Evolutionary conservation across 2,797 vertebrate species (phyloP).

Genomic region (Ambastaia sidthimunki): DNA sequence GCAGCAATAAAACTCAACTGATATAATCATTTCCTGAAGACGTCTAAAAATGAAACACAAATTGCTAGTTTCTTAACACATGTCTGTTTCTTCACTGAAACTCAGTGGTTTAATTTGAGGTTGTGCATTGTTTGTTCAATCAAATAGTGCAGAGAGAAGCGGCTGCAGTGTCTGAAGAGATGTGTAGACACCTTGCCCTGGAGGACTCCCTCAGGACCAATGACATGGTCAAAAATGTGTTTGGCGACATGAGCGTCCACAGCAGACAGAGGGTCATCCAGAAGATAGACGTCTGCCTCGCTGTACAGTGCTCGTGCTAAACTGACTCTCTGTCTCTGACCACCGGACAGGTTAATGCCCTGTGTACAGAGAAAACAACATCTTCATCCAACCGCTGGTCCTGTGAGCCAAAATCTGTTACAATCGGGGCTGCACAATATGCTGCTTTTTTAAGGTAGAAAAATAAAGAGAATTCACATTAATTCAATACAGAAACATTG

Average conservation of each 20-base stretch:
- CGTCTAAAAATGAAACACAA: background rate
- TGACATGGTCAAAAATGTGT: conserved; percentile 95
- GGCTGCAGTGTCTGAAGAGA: no score
- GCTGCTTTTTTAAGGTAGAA: no score
- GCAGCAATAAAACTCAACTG: no score
- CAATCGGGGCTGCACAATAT: no score
- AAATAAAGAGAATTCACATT: no score
- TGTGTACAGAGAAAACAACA: conserved; percentile 59
- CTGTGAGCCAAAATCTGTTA: no score
- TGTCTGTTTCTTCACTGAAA: background rate
- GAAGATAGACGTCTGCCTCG: conserved; percentile 85
- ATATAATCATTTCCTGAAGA: background rate
- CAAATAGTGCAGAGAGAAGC: no score
- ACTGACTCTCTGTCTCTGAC: conserved; percentile 94
- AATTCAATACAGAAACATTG: no score
- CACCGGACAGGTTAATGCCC: conserved; percentile 97
- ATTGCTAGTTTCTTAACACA: background rate
- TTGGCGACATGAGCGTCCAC: conserved; percentile 95
- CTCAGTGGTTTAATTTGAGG: no score
- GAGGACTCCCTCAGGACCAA: conserved; percentile 89
- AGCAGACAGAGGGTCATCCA: conserved; percentile 94
- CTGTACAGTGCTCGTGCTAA: conserved; percentile 93
- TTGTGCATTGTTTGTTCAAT: background rate
- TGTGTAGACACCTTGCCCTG: conserved; percentile 87
- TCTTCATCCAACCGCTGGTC: background rate